phyloP scores from a whole-genome alignment of 2,888 invertebrate species.

The Hemicrepidius hirtus region DNA sequence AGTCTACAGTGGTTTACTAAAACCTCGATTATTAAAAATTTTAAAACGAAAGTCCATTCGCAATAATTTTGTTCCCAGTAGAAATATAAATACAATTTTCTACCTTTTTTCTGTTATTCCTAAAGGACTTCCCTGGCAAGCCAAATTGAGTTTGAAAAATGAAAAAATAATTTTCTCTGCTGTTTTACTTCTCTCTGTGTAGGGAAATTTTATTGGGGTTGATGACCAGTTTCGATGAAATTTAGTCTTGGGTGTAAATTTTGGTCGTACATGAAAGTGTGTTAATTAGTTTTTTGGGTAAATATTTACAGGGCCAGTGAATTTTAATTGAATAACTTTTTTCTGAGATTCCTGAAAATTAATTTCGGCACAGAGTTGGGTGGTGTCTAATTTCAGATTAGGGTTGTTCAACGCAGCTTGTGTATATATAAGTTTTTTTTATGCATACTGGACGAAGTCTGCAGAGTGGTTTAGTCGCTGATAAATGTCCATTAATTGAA shows the following conservation, averaged over 20 bases:
- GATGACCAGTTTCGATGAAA: background rate
- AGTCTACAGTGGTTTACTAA: background rate
- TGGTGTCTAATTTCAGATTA: conserved; percentile 2
- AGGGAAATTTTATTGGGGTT: background rate
- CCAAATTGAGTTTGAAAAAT: conserved; percentile 6
- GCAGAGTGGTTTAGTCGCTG: conserved; percentile 42
- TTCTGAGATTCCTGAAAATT: conserved; percentile 32
- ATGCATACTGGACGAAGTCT: conserved; percentile 13
- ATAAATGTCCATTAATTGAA: conserved; percentile 53
- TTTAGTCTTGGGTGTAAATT: conserved; percentile 16
- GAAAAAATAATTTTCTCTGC: conserved; percentile 1
- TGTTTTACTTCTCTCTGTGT: background rate
- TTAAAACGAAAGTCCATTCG: conserved; percentile 1
- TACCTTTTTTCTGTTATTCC: conserved; percentile 8
- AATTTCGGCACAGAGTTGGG: conserved; percentile 6
- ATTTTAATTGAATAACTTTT: conserved; percentile 40
- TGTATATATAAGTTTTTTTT: conserved; percentile 47
- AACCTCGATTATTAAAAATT: conserved; percentile 10
- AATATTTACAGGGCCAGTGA: conserved; percentile 29
- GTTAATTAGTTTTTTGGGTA: conserved; percentile 31
- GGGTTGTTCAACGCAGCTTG: background rate
- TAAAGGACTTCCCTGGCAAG: background rate
- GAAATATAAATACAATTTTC: conserved; percentile 3
- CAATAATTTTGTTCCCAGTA: background rate
- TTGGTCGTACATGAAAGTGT: conserved; percentile 11